Evolutionary conservation across 2,888 invertebrate genomes (phyloP).

Genomic region (Eumacrocentrus americanus): DNA sequence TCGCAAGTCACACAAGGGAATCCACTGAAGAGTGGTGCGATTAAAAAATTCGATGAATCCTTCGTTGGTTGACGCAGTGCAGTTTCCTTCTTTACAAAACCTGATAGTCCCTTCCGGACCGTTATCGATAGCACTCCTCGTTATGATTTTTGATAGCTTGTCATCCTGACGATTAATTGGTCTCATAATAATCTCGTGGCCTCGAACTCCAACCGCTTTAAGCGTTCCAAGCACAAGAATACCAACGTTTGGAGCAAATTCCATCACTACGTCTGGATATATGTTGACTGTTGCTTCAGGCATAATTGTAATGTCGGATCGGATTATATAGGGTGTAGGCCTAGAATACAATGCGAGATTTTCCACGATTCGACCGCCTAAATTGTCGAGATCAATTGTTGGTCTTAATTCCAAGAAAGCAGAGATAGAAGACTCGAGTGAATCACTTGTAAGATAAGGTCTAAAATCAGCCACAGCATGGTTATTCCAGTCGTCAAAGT

Average conservation of each 20-base stretch:
- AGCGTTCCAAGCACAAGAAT: conserved; percentile 92
- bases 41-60: conserved; percentile 93
- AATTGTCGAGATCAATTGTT: conserved; percentile 69
- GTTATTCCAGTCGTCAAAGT: conserved; percentile 99
- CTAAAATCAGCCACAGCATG: conserved; percentile 91
- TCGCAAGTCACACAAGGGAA: conserved; percentile 92
- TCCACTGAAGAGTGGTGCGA: conserved; percentile 93
- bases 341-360: conserved; percentile 71
- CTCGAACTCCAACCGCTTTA: conserved; percentile 79
- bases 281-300: conserved; percentile 87
- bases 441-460: conserved; percentile 83
- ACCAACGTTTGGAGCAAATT: conserved; percentile 95
- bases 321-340: conserved; percentile 77
- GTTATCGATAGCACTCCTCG: conserved; percentile 53
- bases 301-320: conserved; percentile 95
- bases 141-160: conserved; percentile 51
- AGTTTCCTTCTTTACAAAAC: conserved; percentile 79
- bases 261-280: conserved; percentile 86
- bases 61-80: conserved; percentile 66
- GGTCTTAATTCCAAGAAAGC: conserved; percentile 68
- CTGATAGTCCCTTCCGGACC: conserved; percentile 66
- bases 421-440: conserved; percentile 78
- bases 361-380: conserved; percentile 78
- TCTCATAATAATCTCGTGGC: conserved; percentile 79
- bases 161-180: conserved; percentile 65